Percentiles rank a stretch among this genome's conserved stretches.
These are phyloP conservation scores for Fringilla coelebs DNA, from an alignment of 2,797 vertebrate species.

Conservation along the genomic window DNA sequence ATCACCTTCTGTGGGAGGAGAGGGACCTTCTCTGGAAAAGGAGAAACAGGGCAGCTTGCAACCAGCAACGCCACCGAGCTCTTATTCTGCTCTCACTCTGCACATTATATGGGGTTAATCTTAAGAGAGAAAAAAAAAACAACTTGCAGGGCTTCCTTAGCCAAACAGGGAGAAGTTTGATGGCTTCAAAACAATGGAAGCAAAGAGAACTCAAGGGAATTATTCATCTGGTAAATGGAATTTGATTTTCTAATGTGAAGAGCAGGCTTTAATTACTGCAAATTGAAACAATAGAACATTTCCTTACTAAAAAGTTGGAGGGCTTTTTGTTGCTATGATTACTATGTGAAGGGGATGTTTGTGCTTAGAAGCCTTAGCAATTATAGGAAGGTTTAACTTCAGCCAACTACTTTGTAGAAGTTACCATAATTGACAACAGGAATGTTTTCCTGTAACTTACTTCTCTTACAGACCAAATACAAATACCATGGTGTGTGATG, in stretches of 20 bases:
- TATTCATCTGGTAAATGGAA: not conserved
- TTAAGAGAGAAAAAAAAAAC: not conserved
- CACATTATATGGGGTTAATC: not conserved
- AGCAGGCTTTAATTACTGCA: conserved; percentile 28
- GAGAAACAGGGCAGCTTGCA: not conserved
- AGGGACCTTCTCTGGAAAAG: not conserved
- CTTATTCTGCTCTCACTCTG: not conserved
- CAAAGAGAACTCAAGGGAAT: not conserved
- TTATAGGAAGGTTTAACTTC: not conserved
- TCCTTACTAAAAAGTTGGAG: not conserved
- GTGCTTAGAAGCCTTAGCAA: not conserved
- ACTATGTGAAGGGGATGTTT: not conserved
- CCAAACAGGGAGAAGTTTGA: not conserved
- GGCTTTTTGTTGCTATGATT: not conserved
- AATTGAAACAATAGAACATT: conserved; percentile 28
- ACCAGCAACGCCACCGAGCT: not conserved
- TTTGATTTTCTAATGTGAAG: conserved; percentile 37
- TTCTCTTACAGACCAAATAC: not conserved
- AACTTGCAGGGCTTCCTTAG: not conserved
- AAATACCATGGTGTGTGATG: not conserved
- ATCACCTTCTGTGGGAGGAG: not conserved
- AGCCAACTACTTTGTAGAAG: not conserved
- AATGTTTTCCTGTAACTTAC: not conserved
- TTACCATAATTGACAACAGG: not conserved
- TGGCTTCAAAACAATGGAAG: not conserved